phyloP scores from a whole-genome alignment of 2,113 vertebrate species.

The Ictalurus furcatus region DNA sequence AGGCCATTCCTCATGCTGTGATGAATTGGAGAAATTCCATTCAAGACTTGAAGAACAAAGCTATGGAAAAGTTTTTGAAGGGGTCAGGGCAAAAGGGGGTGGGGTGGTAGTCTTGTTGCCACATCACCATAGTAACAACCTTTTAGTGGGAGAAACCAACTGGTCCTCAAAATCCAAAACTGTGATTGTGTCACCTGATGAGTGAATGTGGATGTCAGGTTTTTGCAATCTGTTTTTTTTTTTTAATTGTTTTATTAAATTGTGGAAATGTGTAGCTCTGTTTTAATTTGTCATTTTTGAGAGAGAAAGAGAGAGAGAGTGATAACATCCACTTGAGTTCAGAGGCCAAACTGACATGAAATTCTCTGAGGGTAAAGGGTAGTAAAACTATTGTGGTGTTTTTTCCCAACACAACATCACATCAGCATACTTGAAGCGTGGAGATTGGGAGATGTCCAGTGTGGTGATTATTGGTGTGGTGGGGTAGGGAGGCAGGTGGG shows the following conservation, averaged over 20 bases:
- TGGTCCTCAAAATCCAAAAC: neutral
- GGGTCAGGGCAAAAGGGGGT: constrained; percentile 61
- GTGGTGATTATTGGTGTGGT: too few species aligned
- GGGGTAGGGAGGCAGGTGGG: too few species aligned
- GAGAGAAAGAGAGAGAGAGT: neutral
- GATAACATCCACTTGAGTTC: neutral
- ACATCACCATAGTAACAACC: constrained; percentile 48
- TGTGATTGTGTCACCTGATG: neutral
- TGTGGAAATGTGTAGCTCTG: neutral
- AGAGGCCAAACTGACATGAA: neutral
- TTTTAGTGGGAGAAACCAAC: constrained; percentile 9
- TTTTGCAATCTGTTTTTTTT: neutral
- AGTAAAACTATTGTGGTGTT: neutral
- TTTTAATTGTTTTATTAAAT: neutral
- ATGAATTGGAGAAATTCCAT: constrained; percentile 72
- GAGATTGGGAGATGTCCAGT: too few species aligned
- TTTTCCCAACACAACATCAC: neutral
- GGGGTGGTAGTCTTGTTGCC: constrained; percentile 52
- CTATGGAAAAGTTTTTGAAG: constrained; percentile 54
- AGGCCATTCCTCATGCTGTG: constrained; percentile 63
- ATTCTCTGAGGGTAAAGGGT: neutral
- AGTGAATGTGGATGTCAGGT: neutral
- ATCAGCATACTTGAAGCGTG: too few species aligned
- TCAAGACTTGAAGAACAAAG: constrained; percentile 73
- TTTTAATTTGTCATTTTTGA: neutral